Evolutionary conservation across 2,113 vertebrate genomes (phyloP), one percentile per base, ranked within the genome.

Genomic region (Bos javanicus): DNA sequence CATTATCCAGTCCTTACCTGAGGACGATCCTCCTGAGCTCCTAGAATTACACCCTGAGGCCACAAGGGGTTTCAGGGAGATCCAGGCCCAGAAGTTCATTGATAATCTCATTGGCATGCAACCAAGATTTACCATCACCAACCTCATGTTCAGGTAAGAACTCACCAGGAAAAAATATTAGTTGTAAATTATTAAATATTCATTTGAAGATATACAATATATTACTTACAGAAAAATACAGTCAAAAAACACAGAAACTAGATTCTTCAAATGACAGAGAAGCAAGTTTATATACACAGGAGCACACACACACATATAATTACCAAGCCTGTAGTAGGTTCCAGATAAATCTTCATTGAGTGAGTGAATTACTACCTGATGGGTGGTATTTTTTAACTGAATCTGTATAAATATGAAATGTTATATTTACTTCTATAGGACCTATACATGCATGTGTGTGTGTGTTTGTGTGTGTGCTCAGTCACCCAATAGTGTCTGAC

Each of bases 11-110:
- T 94, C 98, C 19, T 93, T 99, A 7, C 98, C 98, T 1, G 98
- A 98, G 0, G 92, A 93, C 0, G 98, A 98, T 64, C 62, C 97
- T 28, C 97, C 98, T 0, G 98, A 98, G 87, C 60, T 98, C 30
- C 93, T 98, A 54, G 98, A 98, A 25, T 93, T 99, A 92, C 98
- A 99, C 85, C 95, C 95, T 0, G 95, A 97, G 52, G 98, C 98
- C 74, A 92, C 94, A 50, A 81, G 78, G 78, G 67, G 67, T 36
- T 93, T 54, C 84, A 90, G 92, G 39, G 95, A 96, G 78, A 90
- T 50, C 50, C 97, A 98, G 56, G 85, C 96, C 39, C 90, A 97
- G 76, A 14, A 36, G 2, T 95, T 98, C 81, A 16, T 98, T 14
- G 94, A 98, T 10, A 91, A 14, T 13, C 90, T 98, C 78, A 90